Evolutionary conservation across 2,113 vertebrate genomes (phyloP), one percentile per base, ranked within the genome.

Genomic region (Takifugu bimaculatus): DNA sequence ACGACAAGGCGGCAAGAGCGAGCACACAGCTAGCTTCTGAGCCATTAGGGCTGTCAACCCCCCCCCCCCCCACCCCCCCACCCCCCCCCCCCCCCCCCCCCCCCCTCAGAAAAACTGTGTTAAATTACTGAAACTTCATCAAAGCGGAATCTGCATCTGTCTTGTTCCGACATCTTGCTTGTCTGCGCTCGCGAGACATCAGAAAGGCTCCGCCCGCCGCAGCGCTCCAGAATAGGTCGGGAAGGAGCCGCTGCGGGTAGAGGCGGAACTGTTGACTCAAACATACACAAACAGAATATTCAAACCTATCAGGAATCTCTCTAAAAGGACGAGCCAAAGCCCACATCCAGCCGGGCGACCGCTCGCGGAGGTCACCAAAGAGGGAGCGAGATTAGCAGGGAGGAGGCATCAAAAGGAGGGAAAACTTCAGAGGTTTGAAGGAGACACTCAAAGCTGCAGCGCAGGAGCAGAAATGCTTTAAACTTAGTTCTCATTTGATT

Each of bases 401-500:
- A 48, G 3, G 47, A 61, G 15, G 44, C 47, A 70, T 60, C 51
- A 67, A 20, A 65, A 28, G 63, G 75, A 63, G 50, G 62, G 43
- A 43, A 35, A 68, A 51, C 27, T 25, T 65, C 10, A 68, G 74
- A 75, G 64, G 64, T 70, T 67, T 69, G 71, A 65, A 53, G 55
- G 69, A 65, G 54, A 77, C 6, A 25, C 77, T 80, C 57, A 77
- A 72, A 81, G 45, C 20, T 49, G 52, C 61, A 6, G 3, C 47
- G 48, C 49, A 7, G 45, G 50, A 43, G 52, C n/a, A 26, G 6
- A 63, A 54, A 57, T 35, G 45, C 52, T 73, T 65, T 63, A 52
- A 55, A 63, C 51, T 68, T 73, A 51, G 61, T 60, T 75, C 61
- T 54, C 29, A 53, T 60, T 55, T 54, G 39, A 72, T 69, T 72